Evolutionary conservation across 2,888 invertebrate genomes (phyloP).

Genomic region (Cephus nigrinus): DNA sequence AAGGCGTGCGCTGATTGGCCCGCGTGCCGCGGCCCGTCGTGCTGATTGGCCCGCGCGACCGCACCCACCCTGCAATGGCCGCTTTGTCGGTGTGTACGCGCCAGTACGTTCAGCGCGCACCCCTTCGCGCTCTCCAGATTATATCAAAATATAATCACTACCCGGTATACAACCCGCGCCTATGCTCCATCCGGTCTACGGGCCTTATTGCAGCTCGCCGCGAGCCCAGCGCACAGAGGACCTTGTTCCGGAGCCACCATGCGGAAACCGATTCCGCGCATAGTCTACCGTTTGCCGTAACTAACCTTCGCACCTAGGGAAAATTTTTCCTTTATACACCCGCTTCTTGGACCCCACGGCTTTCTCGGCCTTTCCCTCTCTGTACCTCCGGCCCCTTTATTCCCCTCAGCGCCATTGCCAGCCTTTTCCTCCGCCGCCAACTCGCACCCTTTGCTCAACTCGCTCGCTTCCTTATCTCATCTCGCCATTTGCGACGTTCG

Average conservation of each 20-base stretch:
- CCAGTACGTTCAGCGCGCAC: constrained; percentile 44
- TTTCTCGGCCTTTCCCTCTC: constrained; percentile 12
- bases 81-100: constrained; percentile 57
- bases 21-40: constrained; percentile 54
- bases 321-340: constrained; percentile 41
- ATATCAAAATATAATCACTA: constrained; percentile 53
- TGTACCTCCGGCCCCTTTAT: neutral
- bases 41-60: constrained; percentile 64
- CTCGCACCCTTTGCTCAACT: neutral
- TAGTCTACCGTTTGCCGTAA: constrained; percentile 31
- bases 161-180: constrained; percentile 1
- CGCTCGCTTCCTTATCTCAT: neutral
- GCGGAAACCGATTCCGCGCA: constrained; percentile 38
- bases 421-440: no score
- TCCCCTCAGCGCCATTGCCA: constrained; percentile 3
- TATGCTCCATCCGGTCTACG: constrained; percentile 2
- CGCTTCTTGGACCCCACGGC: constrained; percentile 32
- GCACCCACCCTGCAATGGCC: constrained; percentile 67
- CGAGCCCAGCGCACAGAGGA: constrained; percentile 22
- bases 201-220: neutral
- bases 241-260: constrained; percentile 41
- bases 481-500: neutral
- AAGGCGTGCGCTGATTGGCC: constrained; percentile 61
- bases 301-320: constrained; percentile 39
- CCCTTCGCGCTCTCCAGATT: constrained; percentile 32